Conservation (phyloP, 2,797 vertebrate species). For the Lateolabrax maculatus region DNA sequence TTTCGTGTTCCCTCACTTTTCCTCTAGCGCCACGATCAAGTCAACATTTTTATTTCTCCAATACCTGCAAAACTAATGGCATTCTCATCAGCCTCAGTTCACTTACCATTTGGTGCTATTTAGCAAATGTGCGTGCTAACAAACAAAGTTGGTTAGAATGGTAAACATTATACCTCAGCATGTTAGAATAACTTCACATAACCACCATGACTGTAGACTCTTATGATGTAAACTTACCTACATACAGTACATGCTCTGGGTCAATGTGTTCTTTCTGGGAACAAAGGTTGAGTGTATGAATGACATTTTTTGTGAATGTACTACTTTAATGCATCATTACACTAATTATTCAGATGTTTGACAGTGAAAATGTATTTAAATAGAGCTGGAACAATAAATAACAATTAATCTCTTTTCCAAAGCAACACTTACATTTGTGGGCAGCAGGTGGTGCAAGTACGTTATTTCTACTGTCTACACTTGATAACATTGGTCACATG, state of each 20-base stretch:
- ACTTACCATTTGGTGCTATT: neutral
- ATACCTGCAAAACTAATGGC: neutral
- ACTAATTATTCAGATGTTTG: neutral
- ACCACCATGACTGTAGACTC: neutral
- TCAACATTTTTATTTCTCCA: neutral
- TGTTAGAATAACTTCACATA: neutral
- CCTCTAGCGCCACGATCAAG: neutral
- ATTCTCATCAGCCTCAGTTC: neutral
- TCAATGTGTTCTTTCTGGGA: neutral
- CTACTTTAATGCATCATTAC: neutral
- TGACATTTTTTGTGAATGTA: neutral
- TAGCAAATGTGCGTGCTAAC: neutral
- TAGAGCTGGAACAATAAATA: neutral
- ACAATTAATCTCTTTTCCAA: neutral
- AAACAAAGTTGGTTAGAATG: neutral
- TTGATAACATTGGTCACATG: neutral
- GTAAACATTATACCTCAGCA: neutral
- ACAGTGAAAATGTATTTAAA: neutral
- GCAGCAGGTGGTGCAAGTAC: conserved; percentile 6
- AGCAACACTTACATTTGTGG: neutral
- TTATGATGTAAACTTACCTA: neutral
- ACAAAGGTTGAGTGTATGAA: conserved; percentile 1
- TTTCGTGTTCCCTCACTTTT: neutral
- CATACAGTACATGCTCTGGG: neutral
- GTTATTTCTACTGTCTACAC: neutral